phyloP scores from a whole-genome alignment of 2,888 invertebrate species.

The Ptilodon capucinus region DNA sequence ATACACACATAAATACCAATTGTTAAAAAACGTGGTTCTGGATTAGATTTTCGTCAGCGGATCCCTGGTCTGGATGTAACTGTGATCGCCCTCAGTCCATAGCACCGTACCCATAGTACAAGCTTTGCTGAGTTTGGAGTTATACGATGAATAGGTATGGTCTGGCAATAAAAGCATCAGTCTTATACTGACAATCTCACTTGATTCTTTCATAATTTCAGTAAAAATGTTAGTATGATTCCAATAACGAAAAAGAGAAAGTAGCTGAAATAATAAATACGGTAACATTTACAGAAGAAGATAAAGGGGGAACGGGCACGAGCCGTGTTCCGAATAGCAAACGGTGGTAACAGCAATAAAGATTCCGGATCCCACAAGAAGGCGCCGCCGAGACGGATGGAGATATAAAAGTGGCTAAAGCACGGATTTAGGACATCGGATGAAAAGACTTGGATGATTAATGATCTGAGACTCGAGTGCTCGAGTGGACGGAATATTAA shows the following conservation, averaged over 20 bases:
- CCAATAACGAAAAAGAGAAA: not conserved
- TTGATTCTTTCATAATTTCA: too few relatives aligned
- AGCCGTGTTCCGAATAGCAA: slow-evolving; percentile 30
- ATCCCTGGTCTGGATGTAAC: too few relatives aligned
- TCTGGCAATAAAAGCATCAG: too few relatives aligned
- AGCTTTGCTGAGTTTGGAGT: too few relatives aligned
- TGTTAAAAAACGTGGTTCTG: too few relatives aligned
- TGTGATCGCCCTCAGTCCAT: too few relatives aligned
- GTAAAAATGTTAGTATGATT: not conserved
- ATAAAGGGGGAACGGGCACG: slow-evolving; percentile 26
- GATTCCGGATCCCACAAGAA: slow-evolving; percentile 1
- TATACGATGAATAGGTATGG: too few relatives aligned
- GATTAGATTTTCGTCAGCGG: too few relatives aligned
- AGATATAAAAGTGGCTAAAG: slow-evolving; percentile 38
- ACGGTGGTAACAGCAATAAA: not conserved
- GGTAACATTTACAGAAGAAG: slow-evolving; percentile 28
- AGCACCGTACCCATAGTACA: too few relatives aligned
- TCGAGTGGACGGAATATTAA: not conserved
- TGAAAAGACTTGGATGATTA: slow-evolving; percentile 10
- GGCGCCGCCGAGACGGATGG: slow-evolving; percentile 30
- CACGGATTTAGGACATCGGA: slow-evolving; percentile 26
- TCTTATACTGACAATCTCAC: too few relatives aligned
- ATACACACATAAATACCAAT: too few relatives aligned
- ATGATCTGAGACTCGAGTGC: not conserved
- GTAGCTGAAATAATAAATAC: slow-evolving; percentile 15